Percentiles rank a stretch among this genome's conserved stretches.
phyloP scores from a whole-genome alignment of 2,113 vertebrate species.

The Oplegnathus fasciatus region DNA sequence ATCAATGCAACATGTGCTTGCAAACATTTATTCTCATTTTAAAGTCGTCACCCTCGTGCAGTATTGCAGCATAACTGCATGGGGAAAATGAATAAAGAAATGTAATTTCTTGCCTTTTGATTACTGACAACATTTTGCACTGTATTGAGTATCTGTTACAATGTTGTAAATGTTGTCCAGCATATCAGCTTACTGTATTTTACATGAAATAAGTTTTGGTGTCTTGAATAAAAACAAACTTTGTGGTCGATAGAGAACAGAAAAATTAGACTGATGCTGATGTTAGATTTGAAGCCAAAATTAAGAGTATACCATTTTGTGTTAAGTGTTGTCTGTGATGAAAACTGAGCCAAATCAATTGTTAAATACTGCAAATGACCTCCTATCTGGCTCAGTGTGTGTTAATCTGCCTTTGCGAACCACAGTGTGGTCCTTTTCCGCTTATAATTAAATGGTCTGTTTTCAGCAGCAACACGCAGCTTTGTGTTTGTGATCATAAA shows the following conservation, averaged over 20 bases:
- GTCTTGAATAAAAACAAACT: neutral
- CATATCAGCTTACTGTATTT: no score
- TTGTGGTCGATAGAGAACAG: neutral
- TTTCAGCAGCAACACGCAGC: neutral
- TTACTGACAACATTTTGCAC: no score
- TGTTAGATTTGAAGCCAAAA: neutral
- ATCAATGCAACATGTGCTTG: neutral
- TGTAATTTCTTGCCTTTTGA: no score
- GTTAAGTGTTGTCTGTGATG: no score
- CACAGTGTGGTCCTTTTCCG: neutral
- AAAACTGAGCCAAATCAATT: neutral
- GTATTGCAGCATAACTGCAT: no score
- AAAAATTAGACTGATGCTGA: neutral
- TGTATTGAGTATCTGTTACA: no score
- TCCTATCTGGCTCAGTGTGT: neutral
- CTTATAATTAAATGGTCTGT: neutral
- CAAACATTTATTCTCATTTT: neutral
- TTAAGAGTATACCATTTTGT: no score
- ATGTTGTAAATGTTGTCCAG: no score
- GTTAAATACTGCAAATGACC: neutral
- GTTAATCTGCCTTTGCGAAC: neutral
- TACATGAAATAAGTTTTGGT: neutral
- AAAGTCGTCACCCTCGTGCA: neutral
- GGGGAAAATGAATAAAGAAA: no score
- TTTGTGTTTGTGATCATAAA: constrained; percentile 1